Evolutionary conservation across 2,888 invertebrate species (phyloP), one percentile per base, ranked within the genome.

Genomic region (Ctena decussata): DNA sequence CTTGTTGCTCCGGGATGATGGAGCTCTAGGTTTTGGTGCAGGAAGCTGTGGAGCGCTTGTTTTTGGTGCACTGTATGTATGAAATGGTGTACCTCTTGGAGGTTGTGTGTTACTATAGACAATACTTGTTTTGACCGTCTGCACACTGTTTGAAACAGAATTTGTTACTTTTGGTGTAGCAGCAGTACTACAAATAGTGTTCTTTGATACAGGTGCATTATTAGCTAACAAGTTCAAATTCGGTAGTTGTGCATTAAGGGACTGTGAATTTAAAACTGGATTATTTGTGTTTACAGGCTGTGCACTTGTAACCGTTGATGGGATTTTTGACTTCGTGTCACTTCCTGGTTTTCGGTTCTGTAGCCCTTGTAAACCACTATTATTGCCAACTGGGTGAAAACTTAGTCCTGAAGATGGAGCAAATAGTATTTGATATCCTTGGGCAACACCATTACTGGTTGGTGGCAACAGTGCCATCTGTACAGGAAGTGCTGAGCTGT

Each of bases 401-500:
- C 72, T 82, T 24, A 69, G n/a, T 39, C 77, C 72, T 15, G 77
- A 69, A 46, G 70, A 84, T 21, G 72, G 79, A 35, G 82, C 35
- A 21, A 80, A 60, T 35, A 88, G 49, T 35, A 89, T 78, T 72
- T 89, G 88, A 81, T 83, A 87, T 27, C 87, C 87, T 12, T 81
- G 87, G n/a, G 84, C 53, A 24, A 84, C 71, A 21, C 86, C 89
- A 80, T 84, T 84, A 41, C 79, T 85, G 37, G 60, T 72, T 53
- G 82, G 86, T 35, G 84, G 84, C 39, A 89, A 49, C 18, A 88
- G 27, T n/a, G 88, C 80, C 89, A 89, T 89, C 44, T 86, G 89
- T 24, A 89, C 71, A 21, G 89, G 86, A 11, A 84, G 37, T 39
- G 80, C 70, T n/a, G 75, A n/a, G 44, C 44, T 39, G n/a, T 44